Evolutionary conservation across 2,888 invertebrate species (phyloP).

Genomic region (Lepidonotus clava): DNA sequence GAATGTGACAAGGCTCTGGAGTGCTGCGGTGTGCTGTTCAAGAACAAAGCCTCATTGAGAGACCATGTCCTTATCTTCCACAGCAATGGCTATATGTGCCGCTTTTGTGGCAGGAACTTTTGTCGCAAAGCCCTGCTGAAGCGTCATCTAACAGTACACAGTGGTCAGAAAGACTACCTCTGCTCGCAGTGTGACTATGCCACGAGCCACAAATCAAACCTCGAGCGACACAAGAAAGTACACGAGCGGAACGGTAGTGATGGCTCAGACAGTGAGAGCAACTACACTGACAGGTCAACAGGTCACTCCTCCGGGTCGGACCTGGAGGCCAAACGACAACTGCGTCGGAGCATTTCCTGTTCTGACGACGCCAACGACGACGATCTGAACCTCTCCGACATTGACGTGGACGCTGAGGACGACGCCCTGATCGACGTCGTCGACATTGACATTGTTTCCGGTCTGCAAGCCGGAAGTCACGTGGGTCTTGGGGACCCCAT

Average conservation of each 20-base stretch:
- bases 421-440: conserved; percentile 12
- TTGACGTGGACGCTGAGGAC: conserved; percentile 25
- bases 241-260: conserved; percentile 67
- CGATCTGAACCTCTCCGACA: conserved; percentile 4
- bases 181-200: conserved; percentile 80
- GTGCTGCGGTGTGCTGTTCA: conserved; percentile 78
- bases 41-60: conserved; percentile 79
- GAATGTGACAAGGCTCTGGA: conserved; percentile 73
- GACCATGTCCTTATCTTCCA: conserved; percentile 79
- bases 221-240: conserved; percentile 79
- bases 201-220: conserved; percentile 81
- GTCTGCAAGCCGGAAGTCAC: conserved; percentile 16
- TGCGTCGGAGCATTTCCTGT: neutral
- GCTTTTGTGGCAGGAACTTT: conserved; percentile 79
- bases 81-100: conserved; percentile 79
- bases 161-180: conserved; percentile 80
- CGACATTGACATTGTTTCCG: conserved; percentile 6
- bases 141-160: conserved; percentile 81
- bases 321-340: neutral
- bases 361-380: conserved; percentile 1
- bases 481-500: neutral
- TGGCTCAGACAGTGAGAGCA: conserved; percentile 32
- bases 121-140: conserved; percentile 80
- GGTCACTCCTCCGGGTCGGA: neutral
- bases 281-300: conserved; percentile 19